A percentile compares a stretch with the other conserved stretches of the same genome.
Conservation (phyloP, 2,797 vertebrate species). For the Brachyalestes nurse region DNA sequence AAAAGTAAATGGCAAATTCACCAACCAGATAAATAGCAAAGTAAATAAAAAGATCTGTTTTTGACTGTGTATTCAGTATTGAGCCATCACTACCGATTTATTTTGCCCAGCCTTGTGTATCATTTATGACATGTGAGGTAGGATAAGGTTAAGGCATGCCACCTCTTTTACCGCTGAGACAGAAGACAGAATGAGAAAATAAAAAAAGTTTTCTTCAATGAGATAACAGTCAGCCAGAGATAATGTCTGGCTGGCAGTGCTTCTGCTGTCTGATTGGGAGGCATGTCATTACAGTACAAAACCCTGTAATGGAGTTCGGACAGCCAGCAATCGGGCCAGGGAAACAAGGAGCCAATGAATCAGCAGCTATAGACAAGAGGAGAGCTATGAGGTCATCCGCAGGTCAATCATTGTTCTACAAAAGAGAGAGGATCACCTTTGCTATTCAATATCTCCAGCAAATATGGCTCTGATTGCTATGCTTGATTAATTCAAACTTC, state of each 20-base stretch:
- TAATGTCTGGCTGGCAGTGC: neutral
- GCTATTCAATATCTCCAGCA: neutral
- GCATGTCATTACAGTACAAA: neutral
- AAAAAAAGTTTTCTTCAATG: slow-evolving; percentile 2
- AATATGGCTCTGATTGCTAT: neutral
- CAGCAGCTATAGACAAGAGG: neutral
- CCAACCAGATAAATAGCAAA: too few species aligned
- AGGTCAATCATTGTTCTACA: neutral
- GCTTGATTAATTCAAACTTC: too few species aligned
- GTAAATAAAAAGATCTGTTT: too few species aligned
- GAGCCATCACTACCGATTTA: too few species aligned
- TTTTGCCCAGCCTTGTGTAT: too few species aligned
- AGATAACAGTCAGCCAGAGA: too few species aligned
- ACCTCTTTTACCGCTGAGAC: neutral
- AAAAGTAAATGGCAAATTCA: too few species aligned
- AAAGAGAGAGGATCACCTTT: neutral
- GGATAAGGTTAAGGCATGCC: neutral
- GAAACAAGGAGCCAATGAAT: too few species aligned
- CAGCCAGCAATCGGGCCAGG: neutral
- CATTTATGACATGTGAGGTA: neutral
- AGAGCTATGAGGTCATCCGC: slow-evolving; percentile 25
- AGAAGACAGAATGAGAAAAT: neutral
- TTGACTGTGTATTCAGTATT: too few species aligned
- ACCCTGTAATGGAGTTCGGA: slow-evolving; percentile 1
- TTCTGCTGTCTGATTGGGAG: slow-evolving; percentile 19